These are phyloP conservation scores for Alcedo quadribrachys DNA, from an alignment of 2,797 vertebrate species.

Conservation along the genomic window DNA sequence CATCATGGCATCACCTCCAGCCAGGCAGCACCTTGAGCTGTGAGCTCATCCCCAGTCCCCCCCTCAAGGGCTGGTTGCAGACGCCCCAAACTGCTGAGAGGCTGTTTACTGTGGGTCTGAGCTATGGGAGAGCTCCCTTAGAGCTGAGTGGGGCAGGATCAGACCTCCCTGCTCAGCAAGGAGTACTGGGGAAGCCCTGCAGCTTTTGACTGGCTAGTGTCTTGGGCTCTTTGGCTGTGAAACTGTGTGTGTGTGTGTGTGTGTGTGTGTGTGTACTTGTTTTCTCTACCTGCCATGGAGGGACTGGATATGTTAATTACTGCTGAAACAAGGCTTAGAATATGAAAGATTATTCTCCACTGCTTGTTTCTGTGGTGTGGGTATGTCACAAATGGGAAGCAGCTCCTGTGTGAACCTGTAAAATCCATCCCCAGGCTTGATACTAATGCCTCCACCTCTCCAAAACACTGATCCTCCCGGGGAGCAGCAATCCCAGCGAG, in stretches of 20 bases:
- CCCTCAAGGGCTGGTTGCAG: fast-evolving
- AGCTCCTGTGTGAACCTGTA: background rate
- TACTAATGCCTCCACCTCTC: background rate
- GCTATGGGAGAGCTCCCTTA: background rate
- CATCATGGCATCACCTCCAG: background rate
- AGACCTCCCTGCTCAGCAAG: background rate
- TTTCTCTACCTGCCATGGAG: background rate
- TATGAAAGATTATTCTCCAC: background rate
- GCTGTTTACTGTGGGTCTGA: fast-evolving
- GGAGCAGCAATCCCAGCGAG: background rate
- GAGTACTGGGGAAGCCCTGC: fast-evolving
- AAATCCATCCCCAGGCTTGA: background rate
- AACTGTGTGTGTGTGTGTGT: too few relatives aligned
- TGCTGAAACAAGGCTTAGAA: background rate
- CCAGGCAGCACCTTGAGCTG: background rate
- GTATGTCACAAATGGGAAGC: background rate
- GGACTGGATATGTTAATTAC: background rate
- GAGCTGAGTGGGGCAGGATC: background rate
- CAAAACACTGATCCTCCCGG: fast-evolving
- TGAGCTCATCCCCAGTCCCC: background rate
- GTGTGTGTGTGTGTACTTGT: background rate
- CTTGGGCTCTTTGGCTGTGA: background rate
- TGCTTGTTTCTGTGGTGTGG: fast-evolving
- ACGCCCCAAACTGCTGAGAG: background rate
- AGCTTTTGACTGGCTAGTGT: background rate